A percentile compares a stretch with the other conserved stretches of the same genome.
Evolutionary conservation across 2,888 invertebrate genomes (phyloP).

Genomic region (Nephrocerus scutellatus): DNA sequence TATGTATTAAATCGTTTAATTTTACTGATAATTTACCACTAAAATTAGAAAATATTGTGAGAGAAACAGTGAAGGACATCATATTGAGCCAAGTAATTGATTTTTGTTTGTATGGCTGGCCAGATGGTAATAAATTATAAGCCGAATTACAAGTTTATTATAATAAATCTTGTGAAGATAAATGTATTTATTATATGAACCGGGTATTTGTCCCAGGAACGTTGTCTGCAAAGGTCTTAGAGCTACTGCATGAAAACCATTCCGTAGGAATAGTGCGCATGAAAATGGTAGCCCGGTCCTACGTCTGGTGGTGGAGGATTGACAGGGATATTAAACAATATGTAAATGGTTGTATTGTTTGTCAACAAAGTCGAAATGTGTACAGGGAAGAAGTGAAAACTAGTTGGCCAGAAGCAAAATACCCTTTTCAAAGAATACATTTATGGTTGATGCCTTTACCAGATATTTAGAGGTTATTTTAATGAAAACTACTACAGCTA

Average conservation of each 20-base stretch:
- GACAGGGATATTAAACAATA: constrained; percentile 27
- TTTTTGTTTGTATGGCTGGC: no score
- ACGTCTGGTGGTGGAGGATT: constrained; percentile 31
- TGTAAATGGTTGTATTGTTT: constrained; percentile 20
- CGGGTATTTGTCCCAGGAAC: constrained; percentile 18
- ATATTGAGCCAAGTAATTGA: neutral
- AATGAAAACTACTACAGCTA: constrained; percentile 17
- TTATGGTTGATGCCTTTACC: constrained; percentile 39
- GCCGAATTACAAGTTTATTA: neutral
- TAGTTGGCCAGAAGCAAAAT: no score
- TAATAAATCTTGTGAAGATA: constrained; percentile 7
- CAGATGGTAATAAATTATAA: neutral
- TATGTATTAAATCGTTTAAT: constrained; percentile 6
- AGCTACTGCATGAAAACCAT: constrained; percentile 25
- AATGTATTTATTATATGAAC: constrained; percentile 5
- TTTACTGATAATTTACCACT: no score
- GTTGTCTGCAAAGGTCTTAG: constrained; percentile 14
- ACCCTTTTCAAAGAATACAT: no score
- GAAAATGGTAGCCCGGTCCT: constrained; percentile 27
- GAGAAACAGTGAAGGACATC: neutral
- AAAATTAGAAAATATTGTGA: no score
- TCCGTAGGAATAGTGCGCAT: constrained; percentile 29
- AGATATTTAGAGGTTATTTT: constrained; percentile 41
- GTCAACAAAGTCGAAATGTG: constrained; percentile 3
- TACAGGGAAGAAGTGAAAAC: no score